These are phyloP conservation scores for Diplolepis rosae DNA, from an alignment of 2,888 invertebrate genomes.

Conservation along the genomic window DNA sequence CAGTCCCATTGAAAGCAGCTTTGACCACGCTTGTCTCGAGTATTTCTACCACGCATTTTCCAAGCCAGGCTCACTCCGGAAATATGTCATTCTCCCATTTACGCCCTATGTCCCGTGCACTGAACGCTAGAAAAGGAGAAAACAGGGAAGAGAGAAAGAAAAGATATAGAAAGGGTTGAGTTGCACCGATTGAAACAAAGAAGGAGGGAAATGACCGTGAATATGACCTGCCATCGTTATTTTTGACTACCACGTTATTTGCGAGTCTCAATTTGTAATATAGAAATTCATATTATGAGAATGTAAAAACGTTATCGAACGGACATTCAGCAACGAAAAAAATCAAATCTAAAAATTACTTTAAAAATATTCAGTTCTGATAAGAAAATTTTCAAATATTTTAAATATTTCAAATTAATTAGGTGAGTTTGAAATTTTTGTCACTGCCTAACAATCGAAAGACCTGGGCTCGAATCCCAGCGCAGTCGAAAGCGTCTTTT, in stretches of 20 bases:
- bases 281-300: too few relatives aligned
- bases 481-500: too few relatives aligned
- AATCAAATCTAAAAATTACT: too few relatives aligned
- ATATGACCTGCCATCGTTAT: slow-evolving; percentile 27
- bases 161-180: not conserved
- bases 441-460: too few relatives aligned
- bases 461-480: too few relatives aligned
- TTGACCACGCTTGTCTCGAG: slow-evolving; percentile 34
- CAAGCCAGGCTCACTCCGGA: slow-evolving; percentile 42
- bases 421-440: too few relatives aligned
- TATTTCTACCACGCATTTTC: slow-evolving; percentile 41
- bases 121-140: slow-evolving; percentile 38
- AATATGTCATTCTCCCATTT: slow-evolving; percentile 53
- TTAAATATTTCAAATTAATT: too few relatives aligned
- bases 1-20: slow-evolving; percentile 19
- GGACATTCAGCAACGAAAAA: too few relatives aligned
- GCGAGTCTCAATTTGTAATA: not conserved
- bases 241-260: not conserved
- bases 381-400: too few relatives aligned
- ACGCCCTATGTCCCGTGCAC: slow-evolving; percentile 43
- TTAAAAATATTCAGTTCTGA: too few relatives aligned
- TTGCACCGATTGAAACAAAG: slow-evolving; percentile 34
- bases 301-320: too few relatives aligned
- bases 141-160: not conserved
- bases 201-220: slow-evolving; percentile 47